phyloP scores from a whole-genome alignment of 2,797 vertebrate species.

The Alectoris magna region DNA sequence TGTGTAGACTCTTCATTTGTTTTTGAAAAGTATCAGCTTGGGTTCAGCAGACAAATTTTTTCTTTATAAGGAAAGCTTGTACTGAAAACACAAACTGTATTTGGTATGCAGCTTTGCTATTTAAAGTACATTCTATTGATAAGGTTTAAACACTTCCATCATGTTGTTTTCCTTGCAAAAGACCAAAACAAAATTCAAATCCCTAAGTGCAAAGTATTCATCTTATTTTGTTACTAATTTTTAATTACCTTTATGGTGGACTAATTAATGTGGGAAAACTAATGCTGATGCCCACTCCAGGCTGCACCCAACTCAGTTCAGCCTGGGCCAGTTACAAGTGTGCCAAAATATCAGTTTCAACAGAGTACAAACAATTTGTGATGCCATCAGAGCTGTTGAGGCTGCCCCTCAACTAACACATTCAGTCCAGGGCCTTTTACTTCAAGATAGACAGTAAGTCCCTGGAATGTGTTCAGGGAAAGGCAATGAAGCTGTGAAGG shows the following conservation, averaged over 20 bases:
- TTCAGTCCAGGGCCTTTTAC: too few relatives aligned
- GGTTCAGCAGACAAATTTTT: background rate
- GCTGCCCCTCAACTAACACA: too few relatives aligned
- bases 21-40: background rate
- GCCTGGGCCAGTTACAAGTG: background rate
- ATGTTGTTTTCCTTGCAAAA: background rate
- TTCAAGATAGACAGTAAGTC: too few relatives aligned
- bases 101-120: background rate
- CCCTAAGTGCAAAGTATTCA: background rate
- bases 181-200: background rate
- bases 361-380: background rate
- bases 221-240: background rate
- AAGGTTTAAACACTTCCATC: background rate
- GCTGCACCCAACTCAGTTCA: background rate
- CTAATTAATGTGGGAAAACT: background rate
- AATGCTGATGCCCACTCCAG: background rate
- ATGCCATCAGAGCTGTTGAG: background rate
- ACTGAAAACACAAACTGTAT: background rate
- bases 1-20: background rate
- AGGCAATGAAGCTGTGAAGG: too few relatives aligned
- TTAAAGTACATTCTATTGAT: constrained; percentile 9
- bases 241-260: background rate
- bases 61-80: constrained; percentile 27
- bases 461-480: too few relatives aligned
- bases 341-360: background rate